Evolutionary conservation across 2,888 invertebrate species (phyloP).

Genomic region (Dysmachus trigonus): DNA sequence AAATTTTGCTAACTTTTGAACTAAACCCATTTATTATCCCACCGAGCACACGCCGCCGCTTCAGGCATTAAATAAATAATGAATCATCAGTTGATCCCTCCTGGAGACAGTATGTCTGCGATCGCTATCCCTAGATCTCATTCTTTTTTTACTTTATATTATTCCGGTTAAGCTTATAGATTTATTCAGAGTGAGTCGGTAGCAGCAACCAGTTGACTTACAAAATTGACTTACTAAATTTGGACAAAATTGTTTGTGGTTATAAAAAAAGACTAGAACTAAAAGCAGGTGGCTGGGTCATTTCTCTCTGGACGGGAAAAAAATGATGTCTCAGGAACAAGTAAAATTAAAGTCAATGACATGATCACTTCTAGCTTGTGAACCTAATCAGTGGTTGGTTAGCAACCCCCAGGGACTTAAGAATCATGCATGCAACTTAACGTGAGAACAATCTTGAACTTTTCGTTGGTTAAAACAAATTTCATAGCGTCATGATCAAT

Average conservation of each 20-base stretch:
- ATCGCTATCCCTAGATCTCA: not conserved
- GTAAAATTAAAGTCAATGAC: not conserved
- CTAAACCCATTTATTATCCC: not conserved
- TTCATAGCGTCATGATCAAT: not conserved
- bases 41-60: not conserved
- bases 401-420: not conserved
- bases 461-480: not conserved
- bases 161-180: not conserved
- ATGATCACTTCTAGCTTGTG: not conserved
- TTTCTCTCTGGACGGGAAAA: not conserved
- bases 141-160: not conserved
- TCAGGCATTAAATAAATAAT: not conserved
- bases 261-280: not conserved
- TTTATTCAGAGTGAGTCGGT: not conserved
- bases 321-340: not conserved
- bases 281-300: not conserved
- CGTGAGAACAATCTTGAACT: not conserved
- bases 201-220: not conserved
- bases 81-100: not conserved
- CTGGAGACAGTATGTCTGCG: constrained; percentile 14
- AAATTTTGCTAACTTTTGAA: not conserved
- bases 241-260: not conserved
- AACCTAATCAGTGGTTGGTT: not conserved
- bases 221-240: not conserved
- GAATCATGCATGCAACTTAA: not conserved